A percentile compares a stretch with the other conserved stretches of the same genome.
Evolutionary conservation across 2,113 vertebrate genomes (phyloP).

Genomic region (Oenanthe melanoleuca): DNA sequence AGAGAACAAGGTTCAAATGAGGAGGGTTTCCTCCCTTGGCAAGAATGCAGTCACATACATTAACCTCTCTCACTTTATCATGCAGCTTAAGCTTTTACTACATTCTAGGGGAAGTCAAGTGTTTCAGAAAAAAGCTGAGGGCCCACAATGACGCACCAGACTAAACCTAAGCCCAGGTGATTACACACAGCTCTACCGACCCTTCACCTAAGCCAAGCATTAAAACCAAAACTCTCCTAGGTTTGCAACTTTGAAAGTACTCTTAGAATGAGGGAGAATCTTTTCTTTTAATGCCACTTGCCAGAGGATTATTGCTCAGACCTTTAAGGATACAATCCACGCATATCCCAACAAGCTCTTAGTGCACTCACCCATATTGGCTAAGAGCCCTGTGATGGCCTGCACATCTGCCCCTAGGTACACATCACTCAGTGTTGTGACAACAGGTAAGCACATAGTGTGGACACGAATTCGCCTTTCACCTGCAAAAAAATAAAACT

Average conservation of each 20-base stretch:
- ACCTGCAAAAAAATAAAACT: slow-evolving; percentile 71
- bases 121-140: neutral
- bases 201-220: neutral
- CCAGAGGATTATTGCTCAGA: neutral
- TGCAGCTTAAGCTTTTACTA: neutral
- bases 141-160: neutral
- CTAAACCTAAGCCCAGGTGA: neutral
- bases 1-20: neutral
- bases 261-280: neutral
- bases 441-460: slow-evolving; percentile 95
- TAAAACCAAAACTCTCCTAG: neutral
- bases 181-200: neutral
- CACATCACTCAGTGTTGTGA: slow-evolving; percentile 88
- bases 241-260: neutral
- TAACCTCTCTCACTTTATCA: neutral
- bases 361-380: slow-evolving; percentile 90
- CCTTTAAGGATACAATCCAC: neutral
- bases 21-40: neutral
- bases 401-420: slow-evolving; percentile 95
- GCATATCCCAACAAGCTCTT: neutral
- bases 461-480: slow-evolving; percentile 96
- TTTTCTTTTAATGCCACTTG: neutral
- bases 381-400: slow-evolving; percentile 90
- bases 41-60: neutral
- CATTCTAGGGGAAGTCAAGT: neutral